phyloP scores from a whole-genome alignment of 2,113 vertebrate species.

The Ailuropoda melanoleuca region DNA sequence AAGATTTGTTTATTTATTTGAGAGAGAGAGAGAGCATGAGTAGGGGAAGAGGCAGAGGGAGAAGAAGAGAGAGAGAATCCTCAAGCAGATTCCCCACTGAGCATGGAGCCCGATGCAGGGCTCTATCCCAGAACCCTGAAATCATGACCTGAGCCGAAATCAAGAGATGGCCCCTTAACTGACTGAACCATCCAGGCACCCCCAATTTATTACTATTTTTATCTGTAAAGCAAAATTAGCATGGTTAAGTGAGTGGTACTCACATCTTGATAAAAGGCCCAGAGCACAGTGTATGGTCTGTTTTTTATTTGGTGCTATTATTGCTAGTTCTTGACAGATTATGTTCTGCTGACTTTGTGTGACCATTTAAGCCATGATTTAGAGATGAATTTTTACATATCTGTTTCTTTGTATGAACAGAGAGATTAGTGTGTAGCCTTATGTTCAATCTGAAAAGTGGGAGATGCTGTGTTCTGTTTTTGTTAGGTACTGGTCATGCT shows the following conservation, averaged over 20 bases:
- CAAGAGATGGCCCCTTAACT: not conserved
- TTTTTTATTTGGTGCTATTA: not conserved
- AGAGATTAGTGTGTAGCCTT: not conserved
- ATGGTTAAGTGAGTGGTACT: not conserved
- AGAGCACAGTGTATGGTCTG: not conserved
- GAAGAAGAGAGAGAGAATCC: not conserved
- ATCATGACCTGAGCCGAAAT: not conserved
- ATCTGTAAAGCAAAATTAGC: not conserved
- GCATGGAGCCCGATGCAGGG: not conserved
- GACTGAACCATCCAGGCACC: not conserved
- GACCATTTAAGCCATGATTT: not conserved
- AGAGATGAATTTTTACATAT: not conserved
- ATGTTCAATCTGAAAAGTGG: not conserved
- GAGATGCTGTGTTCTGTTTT: not conserved
- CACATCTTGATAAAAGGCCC: not conserved
- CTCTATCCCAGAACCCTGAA: not conserved
- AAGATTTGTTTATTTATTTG: not conserved
- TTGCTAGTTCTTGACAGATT: not conserved
- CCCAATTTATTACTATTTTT: not conserved
- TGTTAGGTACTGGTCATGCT: not conserved
- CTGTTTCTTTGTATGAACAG: not conserved
- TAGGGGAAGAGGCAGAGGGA: not conserved
- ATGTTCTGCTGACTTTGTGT: not conserved
- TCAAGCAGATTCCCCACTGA: not conserved
- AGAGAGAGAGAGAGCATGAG: not conserved